A percentile compares a stretch with the other conserved stretches of the same genome.
These are phyloP conservation scores for Zaprionus gabonicus DNA, from an alignment of 1,140 invertebrate genomes.

Conservation along the genomic window DNA sequence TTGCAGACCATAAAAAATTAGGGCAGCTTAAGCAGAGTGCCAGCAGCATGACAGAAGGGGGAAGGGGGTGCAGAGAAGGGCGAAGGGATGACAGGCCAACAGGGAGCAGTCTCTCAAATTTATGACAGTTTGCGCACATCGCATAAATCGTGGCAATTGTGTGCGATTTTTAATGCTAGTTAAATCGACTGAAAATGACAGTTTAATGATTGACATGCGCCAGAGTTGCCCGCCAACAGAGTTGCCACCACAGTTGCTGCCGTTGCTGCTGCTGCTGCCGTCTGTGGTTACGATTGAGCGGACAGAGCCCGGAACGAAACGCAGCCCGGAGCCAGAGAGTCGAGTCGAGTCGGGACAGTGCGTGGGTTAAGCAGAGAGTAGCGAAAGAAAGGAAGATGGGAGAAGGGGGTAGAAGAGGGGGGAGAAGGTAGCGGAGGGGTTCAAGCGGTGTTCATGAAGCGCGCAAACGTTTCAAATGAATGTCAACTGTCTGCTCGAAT, in stretches of 20 bases:
- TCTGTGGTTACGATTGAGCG: conserved; percentile 53
- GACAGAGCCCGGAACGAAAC: conserved; percentile 22
- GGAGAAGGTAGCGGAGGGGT: background rate
- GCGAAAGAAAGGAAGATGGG: background rate
- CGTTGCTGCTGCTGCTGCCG: conserved; percentile 39
- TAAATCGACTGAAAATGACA: conserved; percentile 83
- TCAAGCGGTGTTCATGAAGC: conserved; percentile 42
- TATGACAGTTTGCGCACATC: conserved; percentile 77
- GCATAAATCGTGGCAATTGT: conserved; percentile 82
- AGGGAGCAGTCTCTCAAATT: conserved; percentile 63
- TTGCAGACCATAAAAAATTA: conserved; percentile 80
- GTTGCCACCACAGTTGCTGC: conserved; percentile 49
- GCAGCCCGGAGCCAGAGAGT: no score
- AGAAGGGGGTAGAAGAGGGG: background rate
- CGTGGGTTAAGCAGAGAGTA: conserved; percentile 27
- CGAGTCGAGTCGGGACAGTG: conserved; percentile 19
- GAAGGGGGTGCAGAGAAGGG: background rate
- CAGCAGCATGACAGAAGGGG: no score
- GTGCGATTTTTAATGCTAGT: conserved; percentile 82
- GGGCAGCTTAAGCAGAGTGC: conserved; percentile 57
- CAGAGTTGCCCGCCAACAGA: conserved; percentile 52
- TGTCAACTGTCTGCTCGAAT: conserved; percentile 78
- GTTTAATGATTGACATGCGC: conserved; percentile 82
- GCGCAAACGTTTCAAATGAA: conserved; percentile 72
- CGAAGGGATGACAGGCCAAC: conserved; percentile 18